Conservation (phyloP, 2,113 vertebrate species). For the Cichladusa arquata region DNA sequence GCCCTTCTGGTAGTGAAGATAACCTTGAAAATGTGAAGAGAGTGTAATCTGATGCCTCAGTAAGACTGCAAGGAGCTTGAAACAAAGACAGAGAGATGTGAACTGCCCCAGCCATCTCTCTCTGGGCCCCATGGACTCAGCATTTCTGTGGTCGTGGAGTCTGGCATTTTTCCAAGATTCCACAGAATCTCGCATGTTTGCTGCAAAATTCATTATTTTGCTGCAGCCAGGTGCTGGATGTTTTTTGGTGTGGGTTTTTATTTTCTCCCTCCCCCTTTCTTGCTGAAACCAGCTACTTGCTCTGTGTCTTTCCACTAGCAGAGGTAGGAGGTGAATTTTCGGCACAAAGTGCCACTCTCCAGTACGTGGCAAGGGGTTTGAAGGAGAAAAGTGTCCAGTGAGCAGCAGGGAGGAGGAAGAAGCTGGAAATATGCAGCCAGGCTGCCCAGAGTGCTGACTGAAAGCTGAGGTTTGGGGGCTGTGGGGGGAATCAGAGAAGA, state of each 20-base stretch:
- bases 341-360: rapidly evolving
- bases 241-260: slow-evolving; percentile 7
- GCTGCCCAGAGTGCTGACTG: not conserved
- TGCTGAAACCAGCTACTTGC: not conserved
- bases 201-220: slow-evolving; percentile 70
- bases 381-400: not conserved
- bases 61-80: slow-evolving; percentile 29
- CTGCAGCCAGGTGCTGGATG: slow-evolving; percentile 59
- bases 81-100: slow-evolving; percentile 56
- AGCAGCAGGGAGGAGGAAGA: not conserved
- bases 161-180: slow-evolving; percentile 61
- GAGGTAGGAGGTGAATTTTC: not conserved
- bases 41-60: slow-evolving; percentile 42
- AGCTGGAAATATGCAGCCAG: not conserved
- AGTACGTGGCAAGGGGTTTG: rapidly evolving
- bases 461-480: slow-evolving; percentile 10
- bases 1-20: slow-evolving; percentile 25
- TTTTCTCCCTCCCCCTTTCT: not conserved
- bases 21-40: slow-evolving; percentile 58
- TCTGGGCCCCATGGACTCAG: slow-evolving; percentile 65
- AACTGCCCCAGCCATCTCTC: slow-evolving; percentile 60
- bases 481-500: not conserved
- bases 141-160: slow-evolving; percentile 64
- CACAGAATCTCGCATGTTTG: slow-evolving; percentile 59
- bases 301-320: not conserved